Conservation (phyloP, 2,797 vertebrate genomes). For the Gila robusta region DNA sequence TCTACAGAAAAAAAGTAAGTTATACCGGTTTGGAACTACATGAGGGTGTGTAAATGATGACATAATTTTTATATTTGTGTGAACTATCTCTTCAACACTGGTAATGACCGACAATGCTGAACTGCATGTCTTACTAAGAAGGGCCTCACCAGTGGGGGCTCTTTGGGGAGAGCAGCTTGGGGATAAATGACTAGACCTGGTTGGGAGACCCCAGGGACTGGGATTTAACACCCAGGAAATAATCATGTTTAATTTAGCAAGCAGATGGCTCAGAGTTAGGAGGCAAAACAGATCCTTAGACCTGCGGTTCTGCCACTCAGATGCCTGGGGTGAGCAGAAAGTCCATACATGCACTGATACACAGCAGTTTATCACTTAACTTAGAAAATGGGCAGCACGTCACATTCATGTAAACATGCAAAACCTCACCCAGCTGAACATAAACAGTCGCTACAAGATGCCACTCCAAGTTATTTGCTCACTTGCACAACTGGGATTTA, state of each 20-base stretch:
- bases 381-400: slow-evolving; percentile 50
- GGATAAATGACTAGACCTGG: slow-evolving; percentile 79
- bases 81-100: background rate
- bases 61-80: background rate
- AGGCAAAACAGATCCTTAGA: slow-evolving; percentile 62
- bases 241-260: slow-evolving; percentile 87
- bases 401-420: slow-evolving; percentile 66
- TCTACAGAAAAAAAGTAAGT: background rate
- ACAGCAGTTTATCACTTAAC: slow-evolving; percentile 19
- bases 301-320: slow-evolving; percentile 71
- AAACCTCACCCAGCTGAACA: slow-evolving; percentile 29
- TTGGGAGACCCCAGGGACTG: slow-evolving; percentile 72
- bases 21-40: background rate
- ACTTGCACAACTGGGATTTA: slow-evolving; percentile 45
- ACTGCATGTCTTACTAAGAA: slow-evolving; percentile 21
- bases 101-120: slow-evolving; percentile 14
- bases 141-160: slow-evolving; percentile 69
- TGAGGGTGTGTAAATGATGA: background rate
- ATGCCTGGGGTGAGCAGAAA: slow-evolving; percentile 69
- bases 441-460: slow-evolving; percentile 36
- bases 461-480: slow-evolving; percentile 36
- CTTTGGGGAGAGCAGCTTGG: slow-evolving; percentile 72
- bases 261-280: slow-evolving; percentile 78
- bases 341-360: slow-evolving; percentile 4
- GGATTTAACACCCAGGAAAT: slow-evolving; percentile 83